These are phyloP conservation scores for Drosophila seclusa DNA, from an alignment of 2,888 invertebrate genomes.

Conservation along the genomic window DNA sequence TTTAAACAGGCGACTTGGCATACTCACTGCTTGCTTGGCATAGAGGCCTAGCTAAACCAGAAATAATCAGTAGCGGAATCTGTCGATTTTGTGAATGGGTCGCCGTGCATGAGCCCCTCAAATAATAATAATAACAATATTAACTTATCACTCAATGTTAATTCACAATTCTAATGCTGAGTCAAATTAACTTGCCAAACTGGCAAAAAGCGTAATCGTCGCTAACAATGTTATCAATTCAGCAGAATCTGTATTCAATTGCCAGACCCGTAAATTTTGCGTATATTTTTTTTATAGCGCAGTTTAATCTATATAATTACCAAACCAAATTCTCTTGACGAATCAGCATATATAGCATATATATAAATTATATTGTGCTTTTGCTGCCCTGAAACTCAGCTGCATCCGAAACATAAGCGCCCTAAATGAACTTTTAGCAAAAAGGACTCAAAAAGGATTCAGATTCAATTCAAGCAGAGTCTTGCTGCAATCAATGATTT, in stretches of 20 bases:
- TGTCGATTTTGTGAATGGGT: neutral
- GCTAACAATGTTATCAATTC: neutral
- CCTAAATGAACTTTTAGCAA: neutral
- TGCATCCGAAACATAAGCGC: neutral
- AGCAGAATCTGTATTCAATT: neutral
- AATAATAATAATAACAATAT: neutral
- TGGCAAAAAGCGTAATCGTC: neutral
- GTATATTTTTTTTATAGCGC: neutral
- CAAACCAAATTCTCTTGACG: neutral
- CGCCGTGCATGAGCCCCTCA: neutral
- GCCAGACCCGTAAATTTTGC: neutral
- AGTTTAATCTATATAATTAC: neutral
- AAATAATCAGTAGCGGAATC: neutral
- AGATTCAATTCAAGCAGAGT: neutral
- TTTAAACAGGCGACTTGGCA: neutral
- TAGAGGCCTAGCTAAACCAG: neutral
- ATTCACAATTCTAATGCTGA: neutral
- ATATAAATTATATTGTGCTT: neutral
- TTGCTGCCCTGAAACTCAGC: neutral
- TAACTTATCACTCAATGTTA: neutral
- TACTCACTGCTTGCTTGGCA: neutral
- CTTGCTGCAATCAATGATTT: neutral
- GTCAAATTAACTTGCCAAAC: neutral
- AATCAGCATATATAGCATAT: neutral
- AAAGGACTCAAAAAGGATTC: neutral